phyloP scores from a whole-genome alignment of 2,113 vertebrate genomes.

The Panthera leo region DNA sequence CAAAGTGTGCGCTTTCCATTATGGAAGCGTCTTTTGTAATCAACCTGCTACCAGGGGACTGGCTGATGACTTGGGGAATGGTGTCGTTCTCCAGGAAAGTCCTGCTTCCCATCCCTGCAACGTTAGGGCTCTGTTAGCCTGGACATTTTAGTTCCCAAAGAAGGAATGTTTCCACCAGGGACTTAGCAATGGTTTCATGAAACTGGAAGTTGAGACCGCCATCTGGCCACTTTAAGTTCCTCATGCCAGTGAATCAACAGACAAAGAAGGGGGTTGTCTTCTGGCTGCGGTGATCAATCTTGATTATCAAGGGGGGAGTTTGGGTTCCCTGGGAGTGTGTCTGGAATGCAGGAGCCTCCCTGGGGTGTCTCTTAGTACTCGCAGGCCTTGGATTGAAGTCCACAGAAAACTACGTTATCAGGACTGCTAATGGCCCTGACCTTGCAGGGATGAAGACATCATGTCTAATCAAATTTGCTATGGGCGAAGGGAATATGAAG shows the following conservation, averaged over 20 bases:
- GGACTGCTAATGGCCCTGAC: background rate
- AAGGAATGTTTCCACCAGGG: background rate
- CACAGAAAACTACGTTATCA: background rate
- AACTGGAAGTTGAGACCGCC: background rate
- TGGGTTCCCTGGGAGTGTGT: background rate
- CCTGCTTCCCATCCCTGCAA: background rate
- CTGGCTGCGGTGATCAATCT: too few relatives aligned
- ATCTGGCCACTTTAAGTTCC: background rate
- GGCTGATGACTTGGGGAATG: background rate
- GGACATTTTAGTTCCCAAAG: background rate
- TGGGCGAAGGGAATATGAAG: background rate
- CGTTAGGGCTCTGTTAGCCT: background rate
- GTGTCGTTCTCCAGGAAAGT: background rate
- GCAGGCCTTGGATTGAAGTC: background rate
- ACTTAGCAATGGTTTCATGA: background rate
- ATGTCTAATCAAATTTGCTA: background rate
- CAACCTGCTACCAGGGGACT: background rate
- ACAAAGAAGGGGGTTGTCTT: background rate
- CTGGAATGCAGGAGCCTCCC: background rate
- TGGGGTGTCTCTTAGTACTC: background rate
- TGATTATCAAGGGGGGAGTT: background rate
- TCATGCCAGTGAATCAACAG: background rate
- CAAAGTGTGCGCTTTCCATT: background rate
- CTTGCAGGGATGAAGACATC: background rate
- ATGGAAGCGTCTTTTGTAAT: background rate